Conservation (phyloP, 1,140 invertebrate species). For the Proctacanthus coquilletti region DNA sequence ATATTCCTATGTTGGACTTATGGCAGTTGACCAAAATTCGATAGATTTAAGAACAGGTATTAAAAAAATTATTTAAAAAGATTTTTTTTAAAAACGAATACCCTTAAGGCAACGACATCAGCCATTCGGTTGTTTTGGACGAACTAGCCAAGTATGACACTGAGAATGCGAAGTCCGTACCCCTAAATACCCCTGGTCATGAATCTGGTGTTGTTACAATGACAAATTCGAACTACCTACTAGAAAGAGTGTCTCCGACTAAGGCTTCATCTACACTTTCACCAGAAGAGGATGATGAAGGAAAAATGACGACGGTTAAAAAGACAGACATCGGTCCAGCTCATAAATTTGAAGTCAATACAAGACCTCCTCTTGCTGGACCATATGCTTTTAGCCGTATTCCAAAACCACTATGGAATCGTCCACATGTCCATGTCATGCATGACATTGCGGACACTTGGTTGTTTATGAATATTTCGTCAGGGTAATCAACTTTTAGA, state of each 20-base stretch:
- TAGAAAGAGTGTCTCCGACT: conserved; percentile 21
- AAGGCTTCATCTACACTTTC: conserved; percentile 9
- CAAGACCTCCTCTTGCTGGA: conserved; percentile 65
- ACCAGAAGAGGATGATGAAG: conserved; percentile 16
- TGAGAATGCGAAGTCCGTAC: conserved; percentile 17
- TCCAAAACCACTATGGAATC: conserved; percentile 60
- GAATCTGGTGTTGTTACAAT: conserved; percentile 26
- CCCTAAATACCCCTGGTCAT: conserved; percentile 23
- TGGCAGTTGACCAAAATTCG: conserved; percentile 80
- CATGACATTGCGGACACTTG: conserved; percentile 59
- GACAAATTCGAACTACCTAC: conserved; percentile 24
- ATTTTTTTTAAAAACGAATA: too few species aligned
- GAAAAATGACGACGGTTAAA: conserved; percentile 15
- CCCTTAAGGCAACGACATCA: conserved; percentile 18
- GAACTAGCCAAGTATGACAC: conserved; percentile 31
- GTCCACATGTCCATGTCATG: conserved; percentile 62
- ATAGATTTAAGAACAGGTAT: conserved; percentile 50
- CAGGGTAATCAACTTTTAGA: conserved; percentile 38
- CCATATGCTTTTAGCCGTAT: conserved; percentile 81
- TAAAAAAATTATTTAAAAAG: neutral
- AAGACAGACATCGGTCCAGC: conserved; percentile 29
- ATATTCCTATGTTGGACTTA: conserved; percentile 70
- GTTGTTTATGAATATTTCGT: conserved; percentile 69
- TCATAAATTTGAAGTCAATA: conserved; percentile 38
- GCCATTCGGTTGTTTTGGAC: conserved; percentile 21